Conservation (phyloP, 2,113 vertebrate species). For the Chaetura pelagica region DNA sequence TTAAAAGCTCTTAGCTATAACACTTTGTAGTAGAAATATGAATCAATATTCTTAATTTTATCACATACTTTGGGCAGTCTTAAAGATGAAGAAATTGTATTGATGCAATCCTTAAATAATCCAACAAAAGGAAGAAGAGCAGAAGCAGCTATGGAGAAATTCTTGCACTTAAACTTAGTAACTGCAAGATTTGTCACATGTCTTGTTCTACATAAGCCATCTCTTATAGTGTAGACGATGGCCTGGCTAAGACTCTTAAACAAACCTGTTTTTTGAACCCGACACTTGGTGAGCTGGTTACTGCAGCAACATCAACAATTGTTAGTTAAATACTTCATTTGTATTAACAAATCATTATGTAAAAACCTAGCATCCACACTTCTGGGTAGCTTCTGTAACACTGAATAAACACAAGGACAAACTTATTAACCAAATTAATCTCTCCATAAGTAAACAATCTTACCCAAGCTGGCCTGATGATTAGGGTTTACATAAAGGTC, state of each 20-base stretch:
- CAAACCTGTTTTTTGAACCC: neutral
- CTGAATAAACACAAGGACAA: neutral
- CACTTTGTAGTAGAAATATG: neutral
- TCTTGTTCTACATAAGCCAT: neutral
- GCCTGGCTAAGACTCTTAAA: neutral
- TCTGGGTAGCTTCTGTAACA: neutral
- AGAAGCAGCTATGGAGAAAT: neutral
- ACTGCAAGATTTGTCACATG: neutral
- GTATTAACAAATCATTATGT: neutral
- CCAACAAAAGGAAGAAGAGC: neutral
- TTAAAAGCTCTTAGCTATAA: neutral
- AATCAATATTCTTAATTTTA: neutral
- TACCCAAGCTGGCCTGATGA: slow-evolving; percentile 91
- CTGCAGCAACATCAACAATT: neutral
- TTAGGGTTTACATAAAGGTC: slow-evolving; percentile 98
- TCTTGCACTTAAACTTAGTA: neutral
- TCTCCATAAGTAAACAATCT: slow-evolving; percentile 42
- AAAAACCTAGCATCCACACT: neutral
- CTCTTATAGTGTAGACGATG: neutral
- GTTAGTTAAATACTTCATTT: neutral
- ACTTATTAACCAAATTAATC: neutral
- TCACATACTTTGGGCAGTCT: neutral
- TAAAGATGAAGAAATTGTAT: neutral
- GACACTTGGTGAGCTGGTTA: neutral
- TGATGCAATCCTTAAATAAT: neutral